phyloP scores from a whole-genome alignment of 1,140 invertebrate species.

The Drosophila ogumai region DNA sequence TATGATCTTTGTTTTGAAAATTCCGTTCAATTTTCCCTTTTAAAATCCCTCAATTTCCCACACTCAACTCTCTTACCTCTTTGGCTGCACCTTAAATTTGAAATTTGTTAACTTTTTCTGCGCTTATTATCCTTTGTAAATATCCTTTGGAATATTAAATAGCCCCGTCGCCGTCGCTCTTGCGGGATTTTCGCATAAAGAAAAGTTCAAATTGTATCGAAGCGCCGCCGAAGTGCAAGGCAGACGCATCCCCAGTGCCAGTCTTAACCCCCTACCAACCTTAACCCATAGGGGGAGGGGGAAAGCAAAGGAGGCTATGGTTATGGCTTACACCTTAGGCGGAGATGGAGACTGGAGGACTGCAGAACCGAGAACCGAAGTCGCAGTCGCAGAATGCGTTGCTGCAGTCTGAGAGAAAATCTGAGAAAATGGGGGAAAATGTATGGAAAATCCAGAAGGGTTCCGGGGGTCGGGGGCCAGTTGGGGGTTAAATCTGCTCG shows the following conservation, averaged over 20 bases:
- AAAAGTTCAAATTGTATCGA: constrained; percentile 81
- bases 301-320: neutral
- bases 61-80: neutral
- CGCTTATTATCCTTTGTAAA: constrained; percentile 14
- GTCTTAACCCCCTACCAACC: constrained; percentile 14
- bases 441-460: neutral
- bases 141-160: constrained; percentile 20
- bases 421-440: constrained; percentile 18
- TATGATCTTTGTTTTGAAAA: neutral
- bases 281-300: constrained; percentile 22
- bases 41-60: neutral
- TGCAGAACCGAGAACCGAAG: constrained; percentile 13
- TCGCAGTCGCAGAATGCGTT: constrained; percentile 49
- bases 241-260: constrained; percentile 5
- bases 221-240: constrained; percentile 60
- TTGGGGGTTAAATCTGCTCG: constrained; percentile 21
- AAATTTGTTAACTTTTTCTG: neutral
- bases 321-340: constrained; percentile 30
- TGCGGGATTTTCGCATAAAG: constrained; percentile 63
- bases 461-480: neutral
- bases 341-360: neutral
- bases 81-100: constrained; percentile 9
- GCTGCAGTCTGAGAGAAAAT: constrained; percentile 45
- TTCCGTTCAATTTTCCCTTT: neutral
- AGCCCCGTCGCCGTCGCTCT: constrained; percentile 7